Base-by-base conservation (phyloP, 2,888 invertebrate species). In the Cerceris ruficornis region DNA sequence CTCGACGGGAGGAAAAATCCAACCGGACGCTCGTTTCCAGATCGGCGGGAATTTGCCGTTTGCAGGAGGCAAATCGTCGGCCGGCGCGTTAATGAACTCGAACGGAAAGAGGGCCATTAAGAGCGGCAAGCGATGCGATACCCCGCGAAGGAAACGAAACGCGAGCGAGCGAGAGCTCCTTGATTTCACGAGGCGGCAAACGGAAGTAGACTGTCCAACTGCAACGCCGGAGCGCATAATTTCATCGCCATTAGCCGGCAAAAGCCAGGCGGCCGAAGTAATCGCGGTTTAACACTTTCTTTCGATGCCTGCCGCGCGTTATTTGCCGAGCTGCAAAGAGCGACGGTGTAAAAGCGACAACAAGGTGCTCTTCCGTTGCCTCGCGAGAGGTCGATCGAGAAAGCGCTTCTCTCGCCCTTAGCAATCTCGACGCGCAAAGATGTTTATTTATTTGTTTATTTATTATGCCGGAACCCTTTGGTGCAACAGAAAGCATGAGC, bases 41-140 rank as follows among this genome's bases (percentile, higher is more conserved):
- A 28, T 28, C 28, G 28, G 28, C 2, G 28, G 28, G 28, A 28
- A 28, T 28, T 28, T 28, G 28, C 28, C 28, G 28, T 4, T 28
- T 4, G 4, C 28, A 28, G 28, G 28, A 28, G 28, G 28, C 28
- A 28, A 28, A 2, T 28, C 28, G 28, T 28, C 28, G 2, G 2
- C 28, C 28, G 28, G 28, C 28, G 28, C 28, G 28, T 28, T 28
- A 28, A 28, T 28, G 28, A 28, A 28, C 17, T 7, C 60, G 60
- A 61, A 59, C n/a, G 50, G 13, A n/a, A 15, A 61, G 60, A 13
- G 9, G 6, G 60, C 17, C 46, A 61, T 61, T 61, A 46, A 4
- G 28, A 28, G 17, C 46, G 46, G 43, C 46, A 61, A 61, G 9
- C 46, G 11, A 61, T 9, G 43, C 60, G 14, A 15, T 9, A 5